Base-by-base conservation (phyloP, 2,113 vertebrate genomes). In the Naja naja region DNA sequence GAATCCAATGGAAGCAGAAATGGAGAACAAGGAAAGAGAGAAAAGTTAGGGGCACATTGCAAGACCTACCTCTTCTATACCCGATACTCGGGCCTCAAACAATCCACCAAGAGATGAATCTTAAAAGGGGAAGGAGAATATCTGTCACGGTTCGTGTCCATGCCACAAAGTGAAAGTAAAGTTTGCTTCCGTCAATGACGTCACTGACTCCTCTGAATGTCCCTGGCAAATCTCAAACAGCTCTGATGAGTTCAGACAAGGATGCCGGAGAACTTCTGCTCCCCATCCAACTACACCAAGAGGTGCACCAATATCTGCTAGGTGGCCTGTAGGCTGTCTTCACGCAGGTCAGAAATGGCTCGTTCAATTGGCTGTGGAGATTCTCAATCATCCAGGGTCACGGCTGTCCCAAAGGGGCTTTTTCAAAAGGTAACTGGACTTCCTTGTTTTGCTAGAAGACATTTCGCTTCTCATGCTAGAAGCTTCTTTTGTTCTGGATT, bases 1-100 rank as follows among this genome's bases (percentile, higher is more conserved):
- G 96, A 91, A 94, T 91, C n/a, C 97, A 96, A 30, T 1, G 92
- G 97, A 98, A 98, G 98, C 98, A 89, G 95, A 52, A 60, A 95
- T 97, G 93, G 93, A 95, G 96, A 95, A 97, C 91, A 96, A 92
- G 94, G 94, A 95, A 96, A 23, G 92, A 94, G n/a, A n/a, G 60
- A 58, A 8, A 49, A 81, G 47, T 98, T 94, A 97, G 95, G 90
- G 14, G 90, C 69, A 87, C 55, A n/a, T 18, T 0, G 89, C 53
- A 55, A 25, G 20, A 39, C 25, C 49, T 25, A n/a, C 6, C 2
- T 27, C 56, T 45, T 4, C 9, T 3, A 2, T 25, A 43, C 9
- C 30, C 43, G 9, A 39, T 1, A 39, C 45, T 25, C n/a, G 49
- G 22, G 58, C 18, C 47, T 52, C 90, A 58, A 94, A 85, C 95